Evolutionary conservation across 2,888 invertebrate genomes (phyloP).

Genomic region (Blastobasis lacticolella): DNA sequence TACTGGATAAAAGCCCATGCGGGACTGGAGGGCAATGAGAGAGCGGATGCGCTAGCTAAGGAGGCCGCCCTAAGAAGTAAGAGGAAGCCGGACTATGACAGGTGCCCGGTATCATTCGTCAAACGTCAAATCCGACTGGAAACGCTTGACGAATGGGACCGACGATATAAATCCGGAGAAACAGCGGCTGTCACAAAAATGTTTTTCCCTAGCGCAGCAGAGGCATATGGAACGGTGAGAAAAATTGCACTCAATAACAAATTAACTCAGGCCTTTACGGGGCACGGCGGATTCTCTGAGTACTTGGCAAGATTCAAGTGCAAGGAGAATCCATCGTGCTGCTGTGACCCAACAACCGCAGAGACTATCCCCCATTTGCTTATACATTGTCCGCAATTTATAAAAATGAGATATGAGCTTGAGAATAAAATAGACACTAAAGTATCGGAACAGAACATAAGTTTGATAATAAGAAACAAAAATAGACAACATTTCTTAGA

Average conservation of each 20-base stretch:
- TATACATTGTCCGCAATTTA: not conserved
- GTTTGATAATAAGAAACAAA: not conserved
- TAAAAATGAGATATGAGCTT: not conserved
- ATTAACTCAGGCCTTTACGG: not conserved
- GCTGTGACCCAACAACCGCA: conserved; percentile 6
- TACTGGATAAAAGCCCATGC: conserved; percentile 16
- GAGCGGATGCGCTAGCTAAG: conserved; percentile 14
- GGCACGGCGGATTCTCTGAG: not conserved
- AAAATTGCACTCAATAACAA: no score
- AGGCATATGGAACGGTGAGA: no score
- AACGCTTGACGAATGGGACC: conserved; percentile 11
- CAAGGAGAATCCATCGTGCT: conserved; percentile 11
- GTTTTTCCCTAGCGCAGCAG: conserved; percentile 7
- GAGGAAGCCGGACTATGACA: not conserved
- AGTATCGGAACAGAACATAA: not conserved
- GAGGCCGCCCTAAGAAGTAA: conserved; percentile 1
- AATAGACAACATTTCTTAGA: not conserved
- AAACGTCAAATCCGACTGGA: conserved; percentile 7
- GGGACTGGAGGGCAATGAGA: conserved; percentile 11
- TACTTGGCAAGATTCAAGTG: conserved; percentile 11
- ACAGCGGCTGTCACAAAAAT: conserved; percentile 8
- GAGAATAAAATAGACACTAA: not conserved
- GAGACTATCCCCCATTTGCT: not conserved
- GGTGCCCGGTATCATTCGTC: conserved; percentile 9
- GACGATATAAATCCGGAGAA: not conserved